phyloP scores from a whole-genome alignment of 2,113 vertebrate species.

The Poicephalus gulielmi region DNA sequence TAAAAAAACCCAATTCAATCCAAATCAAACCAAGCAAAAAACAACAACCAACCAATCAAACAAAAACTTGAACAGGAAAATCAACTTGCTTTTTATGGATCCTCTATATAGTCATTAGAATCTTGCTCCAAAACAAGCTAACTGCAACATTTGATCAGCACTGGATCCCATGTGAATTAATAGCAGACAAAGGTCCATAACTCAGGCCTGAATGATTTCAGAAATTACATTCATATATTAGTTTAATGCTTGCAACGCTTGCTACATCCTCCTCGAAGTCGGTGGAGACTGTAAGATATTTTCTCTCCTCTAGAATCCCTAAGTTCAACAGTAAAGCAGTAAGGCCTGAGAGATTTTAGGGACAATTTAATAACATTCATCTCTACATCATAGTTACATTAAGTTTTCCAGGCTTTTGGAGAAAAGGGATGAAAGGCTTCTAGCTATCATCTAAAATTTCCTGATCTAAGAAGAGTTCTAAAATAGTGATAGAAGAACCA shows the following conservation, averaged over 20 bases:
- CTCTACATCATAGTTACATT: background rate
- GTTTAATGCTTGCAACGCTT: background rate
- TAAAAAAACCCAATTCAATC: background rate
- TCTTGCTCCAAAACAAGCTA: background rate
- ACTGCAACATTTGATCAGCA: background rate
- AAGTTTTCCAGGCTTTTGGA: background rate
- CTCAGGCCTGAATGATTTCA: background rate
- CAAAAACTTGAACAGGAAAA: background rate
- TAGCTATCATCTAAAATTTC: background rate
- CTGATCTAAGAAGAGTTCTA: background rate
- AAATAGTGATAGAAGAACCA: background rate
- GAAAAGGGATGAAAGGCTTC: background rate
- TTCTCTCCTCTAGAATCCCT: background rate
- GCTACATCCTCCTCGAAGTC: background rate
- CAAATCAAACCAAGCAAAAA: background rate
- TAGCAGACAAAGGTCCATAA: background rate
- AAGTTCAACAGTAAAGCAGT: background rate
- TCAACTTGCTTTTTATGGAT: background rate
- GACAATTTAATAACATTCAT: background rate
- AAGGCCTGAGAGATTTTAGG: background rate
- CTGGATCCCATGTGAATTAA: background rate
- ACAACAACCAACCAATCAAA: background rate
- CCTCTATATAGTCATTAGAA: background rate
- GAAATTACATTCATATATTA: background rate
- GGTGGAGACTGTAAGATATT: background rate